Evolutionary conservation across 2,113 vertebrate genomes (phyloP), one percentile per base, ranked within the genome.

Genomic region (Sminthopsis crassicaudata): DNA sequence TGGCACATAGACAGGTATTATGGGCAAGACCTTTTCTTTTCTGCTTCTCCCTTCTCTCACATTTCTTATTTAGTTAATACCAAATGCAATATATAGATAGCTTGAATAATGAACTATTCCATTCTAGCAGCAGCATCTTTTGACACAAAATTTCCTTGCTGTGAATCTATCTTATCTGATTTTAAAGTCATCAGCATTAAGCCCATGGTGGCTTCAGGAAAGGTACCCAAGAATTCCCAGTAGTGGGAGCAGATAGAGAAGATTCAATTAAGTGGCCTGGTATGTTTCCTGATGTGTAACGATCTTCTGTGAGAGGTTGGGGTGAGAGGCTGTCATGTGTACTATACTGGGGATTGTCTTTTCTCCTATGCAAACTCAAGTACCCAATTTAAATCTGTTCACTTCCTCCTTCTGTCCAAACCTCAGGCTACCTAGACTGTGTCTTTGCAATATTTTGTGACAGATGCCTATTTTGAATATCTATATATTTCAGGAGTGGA

Each of bases 251-350:
- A 96, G 76, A 55, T 53, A 93, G 91, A 95, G 89, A 27, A 92
- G 93, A 95, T 98, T 97, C 96, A 98, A 92, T 94, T 94, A 97
- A 97, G 89, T 96, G 90, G 93, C 92, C 97, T 84, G 1, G 4
- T 95, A 6, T 95, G 88, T 89, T 96, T 16, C 0, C 67, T 96
- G 51, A 23, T n/a, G 2, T 94, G 90, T 96, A 96, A 89, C 95
- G 2, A 23, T 92, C 76, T 97, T 19, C 94, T 94, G 2, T 1
- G 90, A 95, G 93, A 89, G 90, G 10, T 46, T 93, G 22, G 24
- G 27, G 19, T 84, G n/a, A 12, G 3, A 6, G 67, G 89, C 19
- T 92, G 1, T 84, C 93, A 46, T 52, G 54, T 90, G 12, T 95
- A 91, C 92, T 93, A 11, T 53, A 12, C 42, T 93, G 11, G 48